Evolutionary conservation across 2,888 invertebrate species (phyloP), one percentile per base, ranked within the genome.

Genomic region (Agonum fuliginosum): DNA sequence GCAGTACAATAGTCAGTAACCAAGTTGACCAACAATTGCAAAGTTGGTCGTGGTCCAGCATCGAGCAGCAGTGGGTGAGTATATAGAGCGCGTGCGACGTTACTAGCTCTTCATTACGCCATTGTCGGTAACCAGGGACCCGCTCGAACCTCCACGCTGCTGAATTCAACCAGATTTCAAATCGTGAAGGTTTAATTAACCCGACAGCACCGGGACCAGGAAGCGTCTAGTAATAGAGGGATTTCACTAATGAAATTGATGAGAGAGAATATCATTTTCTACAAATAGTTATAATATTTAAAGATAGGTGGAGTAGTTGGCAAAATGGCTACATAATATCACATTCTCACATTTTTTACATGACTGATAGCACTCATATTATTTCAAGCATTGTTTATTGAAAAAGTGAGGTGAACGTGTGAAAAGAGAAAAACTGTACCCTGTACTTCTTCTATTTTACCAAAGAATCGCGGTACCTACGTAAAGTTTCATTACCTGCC

Each of bases 121-220:
- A 65, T 65, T 65, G 65, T 65, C 65, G 65, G 34, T 17, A 30
- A 65, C 65, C 65, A 27, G 34, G 34, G 65, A 65, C 65, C 37
- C 30, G 30, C 34, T 10, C 65, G 17, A 17, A 65, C 14, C 34
- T 10, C 65, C 19, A 17, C 48, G 48, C 54, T 10, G 65, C 65
- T n/a, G n/a, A n/a, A 65, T 65, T 65, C 30, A 54, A 37, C 30
- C 65, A 65, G 65, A 27, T 65, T 65, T 65, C 19, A 20, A 65
- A 65, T 65, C 65, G 34, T 19, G 37, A 65, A 12, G 65, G 65
- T 65, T 65, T 65, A 65, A 65, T 65, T 65, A 65, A 65, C 65
- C 65, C 54, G n/a, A n/a, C n/a, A n/a, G n/a, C n/a, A 19, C 37
- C 24, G 24, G 54, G 22, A 22, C 24, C 12, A 10, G 48, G 19